Evolutionary conservation across 2,797 vertebrate genomes (phyloP).

Genomic region (Acrocephalus scirpaceus): DNA sequence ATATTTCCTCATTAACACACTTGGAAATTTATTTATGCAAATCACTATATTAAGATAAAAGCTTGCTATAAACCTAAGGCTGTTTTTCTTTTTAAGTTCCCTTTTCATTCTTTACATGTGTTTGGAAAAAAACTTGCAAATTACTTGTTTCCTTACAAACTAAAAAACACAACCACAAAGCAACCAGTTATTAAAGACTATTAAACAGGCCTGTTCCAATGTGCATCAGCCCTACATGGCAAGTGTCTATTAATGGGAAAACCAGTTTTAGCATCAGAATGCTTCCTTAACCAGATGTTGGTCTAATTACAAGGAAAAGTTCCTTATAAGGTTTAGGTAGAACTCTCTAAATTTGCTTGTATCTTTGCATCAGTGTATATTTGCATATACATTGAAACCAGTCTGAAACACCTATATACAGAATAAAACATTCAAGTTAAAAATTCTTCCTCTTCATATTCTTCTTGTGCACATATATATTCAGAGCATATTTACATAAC

Average conservation of each 20-base stretch:
- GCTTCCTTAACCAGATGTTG: background rate
- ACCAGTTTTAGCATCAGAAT: background rate
- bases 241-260: background rate
- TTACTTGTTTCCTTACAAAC: background rate
- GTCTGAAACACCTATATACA: background rate
- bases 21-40: slow-evolving; percentile 14
- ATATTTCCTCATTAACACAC: background rate
- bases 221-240: background rate
- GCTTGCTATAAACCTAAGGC: background rate
- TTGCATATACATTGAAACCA: background rate
- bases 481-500: background rate
- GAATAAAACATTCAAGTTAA: background rate
- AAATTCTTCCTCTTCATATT: background rate
- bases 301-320: background rate
- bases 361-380: background rate
- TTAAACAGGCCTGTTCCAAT: background rate
- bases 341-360: background rate
- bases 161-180: background rate
- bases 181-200: background rate
- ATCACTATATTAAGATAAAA: background rate
- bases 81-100: slow-evolving; percentile 2
- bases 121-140: slow-evolving; percentile 11
- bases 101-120: background rate
- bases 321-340: background rate
- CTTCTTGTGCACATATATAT: background rate